Percentiles rank a stretch among this genome's conserved stretches.
Evolutionary conservation across 2,888 invertebrate species (phyloP).

Genomic region (Julus scanicus): DNA sequence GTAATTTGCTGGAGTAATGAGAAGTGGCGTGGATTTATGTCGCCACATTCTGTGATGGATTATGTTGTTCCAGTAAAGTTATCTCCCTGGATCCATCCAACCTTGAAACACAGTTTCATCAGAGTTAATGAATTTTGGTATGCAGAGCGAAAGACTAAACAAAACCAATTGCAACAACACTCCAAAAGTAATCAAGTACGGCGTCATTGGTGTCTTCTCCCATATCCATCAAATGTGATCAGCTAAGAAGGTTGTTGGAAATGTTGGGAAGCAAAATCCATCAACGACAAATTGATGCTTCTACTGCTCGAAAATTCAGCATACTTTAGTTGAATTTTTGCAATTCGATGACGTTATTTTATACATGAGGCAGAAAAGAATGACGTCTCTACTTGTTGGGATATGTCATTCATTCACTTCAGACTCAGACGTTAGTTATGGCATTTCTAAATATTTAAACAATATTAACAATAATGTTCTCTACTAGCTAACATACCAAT

Average conservation of each 20-base stretch:
- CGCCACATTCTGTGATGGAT: too few species aligned
- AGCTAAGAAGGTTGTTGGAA: not conserved
- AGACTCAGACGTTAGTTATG: too few species aligned
- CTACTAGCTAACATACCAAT: too few species aligned
- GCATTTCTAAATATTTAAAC: too few species aligned
- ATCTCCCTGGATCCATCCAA: not conserved
- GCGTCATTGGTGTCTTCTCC: not conserved
- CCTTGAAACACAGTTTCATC: not conserved
- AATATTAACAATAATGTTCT: too few species aligned
- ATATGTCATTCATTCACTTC: too few species aligned
- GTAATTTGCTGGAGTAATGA: not conserved
- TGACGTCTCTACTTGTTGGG: too few species aligned
- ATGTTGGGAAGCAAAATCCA: not conserved
- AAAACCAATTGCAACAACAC: not conserved
- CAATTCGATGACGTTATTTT: not conserved
- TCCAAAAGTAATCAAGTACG: not conserved
- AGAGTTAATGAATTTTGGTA: slow-evolving; percentile 7
- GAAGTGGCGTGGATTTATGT: not conserved
- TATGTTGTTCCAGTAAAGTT: not conserved
- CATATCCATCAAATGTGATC: not conserved
- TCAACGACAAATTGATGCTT: not conserved
- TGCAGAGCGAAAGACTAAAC: not conserved
- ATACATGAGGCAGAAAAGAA: too few species aligned
- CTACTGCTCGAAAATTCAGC: not conserved
- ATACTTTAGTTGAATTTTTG: too few species aligned